Conservation (phyloP, 2,113 vertebrate genomes). For the Toxotes jaculatrix region DNA sequence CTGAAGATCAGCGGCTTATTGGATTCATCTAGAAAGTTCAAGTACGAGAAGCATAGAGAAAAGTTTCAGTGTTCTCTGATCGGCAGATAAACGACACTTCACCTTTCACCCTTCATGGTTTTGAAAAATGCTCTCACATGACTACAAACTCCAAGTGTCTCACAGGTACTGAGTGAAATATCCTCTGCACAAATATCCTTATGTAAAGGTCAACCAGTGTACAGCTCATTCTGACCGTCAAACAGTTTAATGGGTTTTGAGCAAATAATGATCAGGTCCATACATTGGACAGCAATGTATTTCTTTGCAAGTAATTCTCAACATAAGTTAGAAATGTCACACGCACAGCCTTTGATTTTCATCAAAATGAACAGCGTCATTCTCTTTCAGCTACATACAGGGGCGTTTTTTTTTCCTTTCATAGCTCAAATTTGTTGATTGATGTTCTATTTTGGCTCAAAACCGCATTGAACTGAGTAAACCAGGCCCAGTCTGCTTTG, state of each 20-base stretch:
- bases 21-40: slow-evolving; percentile 20
- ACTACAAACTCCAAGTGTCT: neutral
- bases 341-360: slow-evolving; percentile 1
- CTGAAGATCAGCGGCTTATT: slow-evolving; percentile 2
- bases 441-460: slow-evolving; percentile 55
- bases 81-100: neutral
- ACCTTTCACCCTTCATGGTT: neutral
- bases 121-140: neutral
- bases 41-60: neutral
- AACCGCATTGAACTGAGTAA: slow-evolving; percentile 40
- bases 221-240: slow-evolving; percentile 24
- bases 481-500: slow-evolving; percentile 37
- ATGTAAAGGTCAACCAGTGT: slow-evolving; percentile 18
- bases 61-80: neutral
- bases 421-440: slow-evolving; percentile 35
- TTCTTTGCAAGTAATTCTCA: slow-evolving; percentile 1
- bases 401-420: neutral
- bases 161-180: neutral
- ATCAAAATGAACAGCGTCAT: neutral
- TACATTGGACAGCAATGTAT: neutral
- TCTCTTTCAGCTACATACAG: neutral
- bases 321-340: slow-evolving; percentile 22
- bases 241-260: neutral
- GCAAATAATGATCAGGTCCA: slow-evolving; percentile 8
- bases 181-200: neutral